phyloP scores from a whole-genome alignment of 2,113 vertebrate genomes.

The Aphelocoma coerulescens region DNA sequence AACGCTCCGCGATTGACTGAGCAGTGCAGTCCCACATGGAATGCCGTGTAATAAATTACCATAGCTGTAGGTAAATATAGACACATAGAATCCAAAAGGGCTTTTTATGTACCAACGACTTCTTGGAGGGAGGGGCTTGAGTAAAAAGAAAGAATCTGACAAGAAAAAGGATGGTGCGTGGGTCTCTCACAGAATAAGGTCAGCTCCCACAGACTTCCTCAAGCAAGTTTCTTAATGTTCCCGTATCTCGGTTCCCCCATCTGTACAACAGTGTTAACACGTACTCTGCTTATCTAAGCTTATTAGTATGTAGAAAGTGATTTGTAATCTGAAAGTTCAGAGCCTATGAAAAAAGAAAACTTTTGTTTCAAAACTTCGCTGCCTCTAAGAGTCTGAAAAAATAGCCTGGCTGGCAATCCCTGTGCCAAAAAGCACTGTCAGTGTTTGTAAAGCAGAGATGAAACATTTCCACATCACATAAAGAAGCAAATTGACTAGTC shows the following conservation, averaged over 20 bases:
- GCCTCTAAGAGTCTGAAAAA: background rate
- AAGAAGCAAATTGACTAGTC: conserved; percentile 60
- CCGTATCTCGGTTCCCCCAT: conserved; percentile 7
- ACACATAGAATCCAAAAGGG: conserved; percentile 30
- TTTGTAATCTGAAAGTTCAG: conserved; percentile 22
- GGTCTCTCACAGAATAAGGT: conserved; percentile 47
- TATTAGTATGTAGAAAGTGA: conserved; percentile 22
- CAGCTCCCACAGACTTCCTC: conserved; percentile 59
- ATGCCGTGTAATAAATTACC: background rate
- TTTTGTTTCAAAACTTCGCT: background rate
- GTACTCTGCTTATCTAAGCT: conserved; percentile 40
- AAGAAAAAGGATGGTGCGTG: conserved; percentile 57
- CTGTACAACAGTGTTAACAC: conserved; percentile 47
- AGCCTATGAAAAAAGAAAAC: background rate
- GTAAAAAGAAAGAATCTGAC: conserved; percentile 32
- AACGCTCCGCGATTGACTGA: conserved; percentile 25
- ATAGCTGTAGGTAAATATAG: conserved; percentile 51
- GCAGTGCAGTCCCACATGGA: conserved; percentile 51
- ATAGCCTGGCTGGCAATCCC: background rate
- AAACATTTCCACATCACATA: conserved; percentile 28
- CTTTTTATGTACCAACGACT: background rate
- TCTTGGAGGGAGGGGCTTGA: background rate
- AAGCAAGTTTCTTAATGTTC: conserved; percentile 48
- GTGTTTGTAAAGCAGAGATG: conserved; percentile 28
- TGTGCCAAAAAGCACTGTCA: background rate